Evolutionary conservation across 2,113 vertebrate species (phyloP).

Genomic region (Polypterus senegalus): DNA sequence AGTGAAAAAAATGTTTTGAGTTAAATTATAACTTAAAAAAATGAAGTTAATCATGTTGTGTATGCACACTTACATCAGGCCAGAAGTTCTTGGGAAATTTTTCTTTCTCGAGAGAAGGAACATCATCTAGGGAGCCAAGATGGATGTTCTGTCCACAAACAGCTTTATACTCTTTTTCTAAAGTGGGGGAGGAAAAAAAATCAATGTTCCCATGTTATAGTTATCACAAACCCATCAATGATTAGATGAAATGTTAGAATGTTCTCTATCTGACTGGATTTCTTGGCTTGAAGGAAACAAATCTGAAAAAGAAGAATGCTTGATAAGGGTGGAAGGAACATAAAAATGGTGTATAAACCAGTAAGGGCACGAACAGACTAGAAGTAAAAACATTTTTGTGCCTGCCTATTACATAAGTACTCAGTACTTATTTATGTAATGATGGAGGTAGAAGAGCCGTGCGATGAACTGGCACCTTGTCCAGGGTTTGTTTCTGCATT

Average conservation of each 20-base stretch:
- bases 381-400: too few species aligned
- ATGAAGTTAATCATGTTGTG: too few species aligned
- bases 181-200: slow-evolving; percentile 37
- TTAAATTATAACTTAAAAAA: too few species aligned
- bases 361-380: not conserved
- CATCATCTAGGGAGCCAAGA: slow-evolving; percentile 37
- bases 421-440: too few species aligned
- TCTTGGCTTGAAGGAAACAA: too few species aligned
- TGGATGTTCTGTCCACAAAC: slow-evolving; percentile 42
- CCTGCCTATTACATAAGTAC: too few species aligned
- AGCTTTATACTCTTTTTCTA: slow-evolving; percentile 50
- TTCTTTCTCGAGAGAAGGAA: slow-evolving; percentile 51
- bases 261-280: too few species aligned
- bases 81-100: slow-evolving; percentile 61
- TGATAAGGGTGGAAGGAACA: not conserved
- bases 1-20: not conserved
- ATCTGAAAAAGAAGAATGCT: too few species aligned
- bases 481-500: too few species aligned
- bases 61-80: slow-evolving; percentile 48
- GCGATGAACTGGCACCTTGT: too few species aligned
- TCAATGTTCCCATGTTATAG: slow-evolving; percentile 61
- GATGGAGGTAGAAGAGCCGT: too few species aligned
- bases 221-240: slow-evolving; percentile 26
- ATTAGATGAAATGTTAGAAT: too few species aligned
- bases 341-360: not conserved